A percentile compares a stretch with the other conserved stretches of the same genome.
These are phyloP conservation scores for Harmothoe impar DNA, from an alignment of 2,888 invertebrate species.

Conservation along the genomic window DNA sequence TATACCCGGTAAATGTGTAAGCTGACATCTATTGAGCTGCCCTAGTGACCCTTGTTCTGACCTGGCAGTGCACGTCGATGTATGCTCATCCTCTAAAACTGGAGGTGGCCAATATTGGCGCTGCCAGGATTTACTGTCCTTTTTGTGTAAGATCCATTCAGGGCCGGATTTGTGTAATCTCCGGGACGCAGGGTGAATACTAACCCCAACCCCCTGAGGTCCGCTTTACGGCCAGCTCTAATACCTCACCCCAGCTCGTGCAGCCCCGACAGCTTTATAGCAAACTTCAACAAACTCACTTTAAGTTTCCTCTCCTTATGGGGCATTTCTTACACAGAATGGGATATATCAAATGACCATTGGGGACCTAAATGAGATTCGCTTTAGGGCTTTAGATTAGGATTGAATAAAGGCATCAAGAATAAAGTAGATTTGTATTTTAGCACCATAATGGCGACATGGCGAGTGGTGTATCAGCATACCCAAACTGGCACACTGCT, in stretches of 20 bases:
- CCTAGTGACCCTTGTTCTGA: not conserved
- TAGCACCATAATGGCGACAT: too few species aligned
- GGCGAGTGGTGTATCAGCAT: too few species aligned
- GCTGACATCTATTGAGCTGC: too few species aligned
- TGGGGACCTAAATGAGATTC: too few species aligned
- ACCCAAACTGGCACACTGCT: too few species aligned
- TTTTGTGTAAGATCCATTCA: slow-evolving; percentile 22
- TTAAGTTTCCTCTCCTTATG: not conserved
- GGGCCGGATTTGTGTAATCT: slow-evolving; percentile 23
- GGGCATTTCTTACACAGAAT: too few species aligned
- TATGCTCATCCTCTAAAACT: slow-evolving; percentile 13
- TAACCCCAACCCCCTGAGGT: not conserved
- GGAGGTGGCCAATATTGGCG: not conserved
- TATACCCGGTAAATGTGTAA: too few species aligned
- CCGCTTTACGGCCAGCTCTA: not conserved
- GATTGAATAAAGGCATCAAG: too few species aligned
- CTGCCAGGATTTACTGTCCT: not conserved
- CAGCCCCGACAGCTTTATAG: not conserved
- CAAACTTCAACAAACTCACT: not conserved
- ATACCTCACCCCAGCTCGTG: not conserved
- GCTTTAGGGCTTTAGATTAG: too few species aligned
- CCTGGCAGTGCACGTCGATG: not conserved
- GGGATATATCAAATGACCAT: too few species aligned
- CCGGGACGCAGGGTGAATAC: slow-evolving; percentile 13
- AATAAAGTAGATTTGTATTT: too few species aligned